Evolutionary conservation across 2,797 vertebrate species (phyloP).

Genomic region (Eutrigla gurnardus): DNA sequence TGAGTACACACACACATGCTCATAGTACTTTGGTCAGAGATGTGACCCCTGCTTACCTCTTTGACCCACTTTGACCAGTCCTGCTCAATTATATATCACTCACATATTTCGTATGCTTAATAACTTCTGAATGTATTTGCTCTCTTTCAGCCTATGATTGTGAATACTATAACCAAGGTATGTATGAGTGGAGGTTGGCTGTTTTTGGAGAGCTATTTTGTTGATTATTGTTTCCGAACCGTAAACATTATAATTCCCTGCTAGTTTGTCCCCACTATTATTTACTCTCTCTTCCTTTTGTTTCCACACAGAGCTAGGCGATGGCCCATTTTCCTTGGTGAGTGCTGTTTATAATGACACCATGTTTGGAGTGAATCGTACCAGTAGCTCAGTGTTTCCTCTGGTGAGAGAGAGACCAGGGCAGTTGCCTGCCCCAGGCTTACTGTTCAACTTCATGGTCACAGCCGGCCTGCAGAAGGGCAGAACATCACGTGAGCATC

Average conservation of each 20-base stretch:
- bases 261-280: conserved; percentile 15
- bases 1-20: conserved; percentile 78
- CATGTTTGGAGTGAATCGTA: conserved; percentile 92
- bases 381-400: conserved; percentile 90
- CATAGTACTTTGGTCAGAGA: not conserved
- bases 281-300: conserved; percentile 35
- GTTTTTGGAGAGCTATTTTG: conserved; percentile 2
- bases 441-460: conserved; percentile 97
- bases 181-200: conserved; percentile 45
- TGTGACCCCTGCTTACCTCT: conserved; percentile 31
- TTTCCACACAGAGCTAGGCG: conserved; percentile 88
- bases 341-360: conserved; percentile 88
- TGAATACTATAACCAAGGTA: conserved; percentile 99
- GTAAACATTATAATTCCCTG: not conserved
- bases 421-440: conserved; percentile 76
- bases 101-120: conserved; percentile 25
- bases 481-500: conserved; percentile 89
- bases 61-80: conserved; percentile 6
- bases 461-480: conserved; percentile 93
- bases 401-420: conserved; percentile 83
- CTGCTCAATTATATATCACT: conserved; percentile 12
- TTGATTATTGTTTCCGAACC: conserved; percentile 13
- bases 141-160: conserved; percentile 93
- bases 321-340: conserved; percentile 93
- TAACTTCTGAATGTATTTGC: conserved; percentile 22